Evolutionary conservation across 2,888 invertebrate genomes (phyloP).

Genomic region (Tuta absoluta): DNA sequence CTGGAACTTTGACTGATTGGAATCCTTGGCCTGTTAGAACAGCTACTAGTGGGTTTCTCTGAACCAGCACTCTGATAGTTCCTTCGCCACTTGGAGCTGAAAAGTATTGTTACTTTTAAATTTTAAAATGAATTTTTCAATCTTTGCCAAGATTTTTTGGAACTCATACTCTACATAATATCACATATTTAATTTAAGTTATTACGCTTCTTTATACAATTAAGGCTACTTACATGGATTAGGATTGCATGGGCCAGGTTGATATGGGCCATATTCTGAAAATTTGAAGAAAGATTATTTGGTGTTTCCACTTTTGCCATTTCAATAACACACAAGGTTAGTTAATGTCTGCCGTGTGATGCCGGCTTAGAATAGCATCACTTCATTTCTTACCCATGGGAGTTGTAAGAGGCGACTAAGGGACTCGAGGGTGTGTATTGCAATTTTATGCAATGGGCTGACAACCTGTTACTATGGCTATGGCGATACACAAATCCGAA

Average conservation of each 20-base stretch:
- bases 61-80: conserved; percentile 45
- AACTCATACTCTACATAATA: neutral
- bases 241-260: neutral
- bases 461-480: too few relatives aligned
- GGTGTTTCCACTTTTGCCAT: too few relatives aligned
- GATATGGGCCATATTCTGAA: conserved; percentile 1
- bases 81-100: conserved; percentile 60
- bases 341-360: too few relatives aligned
- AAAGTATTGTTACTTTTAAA: conserved; percentile 29
- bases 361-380: too few relatives aligned
- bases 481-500: too few relatives aligned
- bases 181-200: neutral
- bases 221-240: conserved; percentile 14
- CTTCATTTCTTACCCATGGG: too few relatives aligned
- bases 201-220: neutral
- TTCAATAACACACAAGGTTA: too few relatives aligned
- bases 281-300: neutral
- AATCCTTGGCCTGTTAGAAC: conserved; percentile 53
- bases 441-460: too few relatives aligned
- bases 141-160: neutral
- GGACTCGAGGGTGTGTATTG: too few relatives aligned
- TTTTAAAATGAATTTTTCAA: too few relatives aligned
- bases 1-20: conserved; percentile 53
- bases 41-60: conserved; percentile 42
- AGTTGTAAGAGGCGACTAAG: too few relatives aligned